Evolutionary conservation across 2,797 vertebrate species (phyloP), one percentile per base, ranked within the genome.

Genomic region (Trichosurus vulpecula): DNA sequence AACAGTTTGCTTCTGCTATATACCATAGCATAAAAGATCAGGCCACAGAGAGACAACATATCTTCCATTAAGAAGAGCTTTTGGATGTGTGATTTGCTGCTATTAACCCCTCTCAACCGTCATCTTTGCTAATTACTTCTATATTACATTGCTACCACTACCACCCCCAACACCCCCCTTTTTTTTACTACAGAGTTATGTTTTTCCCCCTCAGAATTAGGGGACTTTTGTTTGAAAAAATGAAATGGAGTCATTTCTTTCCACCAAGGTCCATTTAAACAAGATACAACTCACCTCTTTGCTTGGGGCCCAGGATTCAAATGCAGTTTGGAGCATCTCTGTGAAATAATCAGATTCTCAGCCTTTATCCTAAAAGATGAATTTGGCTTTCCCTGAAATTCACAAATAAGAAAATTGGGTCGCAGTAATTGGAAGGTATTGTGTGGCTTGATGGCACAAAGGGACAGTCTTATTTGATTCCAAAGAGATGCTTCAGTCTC

Each of bases 381-480:
- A 96, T 96, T 92, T 58, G 93, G 19, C 74, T 92, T 95, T 94
- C 91, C 95, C 61, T 93, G 91, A 95, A 94, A 94, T 91, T 74
- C 52, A 61, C 61, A 95, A 93, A 95, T 95, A 66, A 92, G 94
- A 96, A 95, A 96, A 95, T 95, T 87, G 95, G 95, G 52, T 56
- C 90, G 58, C 27, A 35, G 81, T 94, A 90, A 95, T 91, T 94
- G 93, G 91, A 95, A 94, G 61, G 94, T 87, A 93, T 92, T 91
- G 53, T 54, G 92, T 61, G 53, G 56, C 54, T 52, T 94, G 94
- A 94, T 95, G 90, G 92, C 95, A 93, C 90, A 54, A 93, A 10
- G 61, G 6, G 0, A 51, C 29, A 94, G 52, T 35, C n/a, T 97
- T 95, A 94, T 93, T 91, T 96, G 61, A 94, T 96, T 98, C 96